Evolutionary conservation across 2,113 vertebrate genomes (phyloP), one percentile per base, ranked within the genome.

Genomic region (Neodontobutis hainanensis): DNA sequence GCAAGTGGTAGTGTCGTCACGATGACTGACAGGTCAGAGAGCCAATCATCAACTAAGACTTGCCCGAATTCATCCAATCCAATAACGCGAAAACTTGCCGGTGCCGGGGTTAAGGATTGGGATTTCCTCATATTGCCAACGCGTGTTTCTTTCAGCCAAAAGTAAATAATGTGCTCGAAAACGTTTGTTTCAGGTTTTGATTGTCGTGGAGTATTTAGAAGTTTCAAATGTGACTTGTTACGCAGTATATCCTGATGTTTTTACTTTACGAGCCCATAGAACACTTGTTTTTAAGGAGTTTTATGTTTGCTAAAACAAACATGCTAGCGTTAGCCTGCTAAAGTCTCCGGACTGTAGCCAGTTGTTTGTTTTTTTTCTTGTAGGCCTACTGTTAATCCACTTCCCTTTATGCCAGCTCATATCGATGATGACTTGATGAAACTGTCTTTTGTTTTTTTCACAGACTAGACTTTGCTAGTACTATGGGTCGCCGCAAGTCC

Each of bases 401-500:
- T 40, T 4, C 8, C 38, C 38, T 6, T 35, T 11, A 5, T 40
- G 0, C 36, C 42, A 3, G 11, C 2, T 8, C 4, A 1, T n/a
- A 6, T 6, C 15, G 7, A 3, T 0, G 32, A 12, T 19, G 42
- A 9, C 19, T 15, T 40, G 10, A 34, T 56, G 5, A 72, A 70
- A 6, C 3, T 15, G 11, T 38, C 14, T 0, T n/a, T 7, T 0
- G 5, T 16, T 38, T 50, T 35, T 58, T 6, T 58, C 32, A 34
- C 42, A 85, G 51, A 40, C 5, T 42, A 38, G 7, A 43, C 35
- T 27, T 10, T 16, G 35, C 47, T 68, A 43, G 32, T 43, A 8
- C 38, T 42, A 97, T 97, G 96, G 96, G 95, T 50, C 95, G 95
- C 61, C 92, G 96, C 53, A 97, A 97, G 85, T 96, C 95, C 0